phyloP scores from a whole-genome alignment of 2,797 vertebrate genomes.

The Ceyx erithaca region DNA sequence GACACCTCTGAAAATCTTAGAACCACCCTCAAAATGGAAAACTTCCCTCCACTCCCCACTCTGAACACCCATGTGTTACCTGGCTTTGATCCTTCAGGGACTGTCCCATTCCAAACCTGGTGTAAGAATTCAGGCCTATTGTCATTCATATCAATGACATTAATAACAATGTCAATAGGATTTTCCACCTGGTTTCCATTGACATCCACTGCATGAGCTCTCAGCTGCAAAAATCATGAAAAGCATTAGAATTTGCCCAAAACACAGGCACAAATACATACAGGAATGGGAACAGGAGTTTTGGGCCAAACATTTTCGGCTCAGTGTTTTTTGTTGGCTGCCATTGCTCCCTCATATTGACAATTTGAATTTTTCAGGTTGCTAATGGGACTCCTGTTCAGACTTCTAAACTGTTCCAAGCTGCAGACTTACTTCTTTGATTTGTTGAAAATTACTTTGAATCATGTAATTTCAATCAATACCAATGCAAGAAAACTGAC shows the following conservation, averaged over 20 bases:
- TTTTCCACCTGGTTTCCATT: conserved; percentile 99
- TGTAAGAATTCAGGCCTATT: conserved; percentile 96
- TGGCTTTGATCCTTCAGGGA: conserved; percentile 96
- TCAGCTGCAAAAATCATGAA: conserved; percentile 83
- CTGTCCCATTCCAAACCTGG: conserved; percentile 95
- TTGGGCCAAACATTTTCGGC: background rate
- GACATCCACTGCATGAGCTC: conserved; percentile 96
- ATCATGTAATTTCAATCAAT: background rate
- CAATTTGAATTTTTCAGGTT: background rate
- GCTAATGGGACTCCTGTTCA: background rate
- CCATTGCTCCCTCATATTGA: background rate
- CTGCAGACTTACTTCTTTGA: background rate
- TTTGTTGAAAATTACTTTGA: background rate
- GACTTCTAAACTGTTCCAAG: background rate
- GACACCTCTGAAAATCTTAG: background rate
- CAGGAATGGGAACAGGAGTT: background rate
- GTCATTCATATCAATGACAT: conserved; percentile 99
- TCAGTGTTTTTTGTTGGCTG: background rate
- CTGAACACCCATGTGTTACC: conserved; percentile 77
- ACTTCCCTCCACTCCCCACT: background rate
- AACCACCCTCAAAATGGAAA: background rate
- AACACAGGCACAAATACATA: background rate
- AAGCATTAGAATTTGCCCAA: conserved; percentile 21
- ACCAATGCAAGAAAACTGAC: background rate
- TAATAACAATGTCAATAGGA: conserved; percentile 97